Conservation (phyloP, 2,888 invertebrate species). For the Hartigia nigra region DNA sequence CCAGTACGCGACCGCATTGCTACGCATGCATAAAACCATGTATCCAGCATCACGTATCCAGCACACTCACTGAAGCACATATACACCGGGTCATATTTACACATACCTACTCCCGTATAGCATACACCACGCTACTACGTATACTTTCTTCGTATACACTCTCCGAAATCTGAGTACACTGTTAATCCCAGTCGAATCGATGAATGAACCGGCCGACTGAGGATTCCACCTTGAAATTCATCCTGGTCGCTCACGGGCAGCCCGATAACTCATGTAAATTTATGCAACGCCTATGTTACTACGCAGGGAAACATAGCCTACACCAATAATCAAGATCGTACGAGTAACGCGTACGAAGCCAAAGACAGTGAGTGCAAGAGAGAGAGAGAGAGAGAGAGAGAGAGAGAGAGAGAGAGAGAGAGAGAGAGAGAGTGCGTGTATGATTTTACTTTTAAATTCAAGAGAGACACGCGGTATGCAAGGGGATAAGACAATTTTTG, state of each 20-base stretch:
- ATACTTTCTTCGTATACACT: not conserved
- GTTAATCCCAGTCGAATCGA: conserved; percentile 4
- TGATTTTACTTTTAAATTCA: conserved; percentile 52
- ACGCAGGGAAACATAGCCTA: conserved; percentile 23
- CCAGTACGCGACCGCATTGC: conserved; percentile 12
- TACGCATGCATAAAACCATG: conserved; percentile 10
- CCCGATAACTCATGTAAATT: conserved; percentile 47
- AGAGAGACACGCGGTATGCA: conserved; percentile 3
- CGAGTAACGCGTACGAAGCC: conserved; percentile 5
- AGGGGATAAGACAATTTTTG: not conserved
- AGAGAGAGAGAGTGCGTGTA: conserved; percentile 19
- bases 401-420: conserved; percentile 3
- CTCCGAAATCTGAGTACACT: not conserved
- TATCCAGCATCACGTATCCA: not conserved
- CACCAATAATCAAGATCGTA: conserved; percentile 47
- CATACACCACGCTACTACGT: not conserved
- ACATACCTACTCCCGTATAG: conserved; percentile 14
- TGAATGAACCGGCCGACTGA: conserved; percentile 18
- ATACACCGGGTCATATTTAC: conserved; percentile 14
- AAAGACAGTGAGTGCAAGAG: conserved; percentile 7
- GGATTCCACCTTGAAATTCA: conserved; percentile 36
- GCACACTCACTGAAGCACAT: not conserved
- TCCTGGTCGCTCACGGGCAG: conserved; percentile 37
- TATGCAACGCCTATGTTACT: conserved; percentile 15
- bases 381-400: conserved; percentile 15